Evolutionary conservation across 2,888 invertebrate genomes (phyloP).

Genomic region (Temnothorax unifasciatus): DNA sequence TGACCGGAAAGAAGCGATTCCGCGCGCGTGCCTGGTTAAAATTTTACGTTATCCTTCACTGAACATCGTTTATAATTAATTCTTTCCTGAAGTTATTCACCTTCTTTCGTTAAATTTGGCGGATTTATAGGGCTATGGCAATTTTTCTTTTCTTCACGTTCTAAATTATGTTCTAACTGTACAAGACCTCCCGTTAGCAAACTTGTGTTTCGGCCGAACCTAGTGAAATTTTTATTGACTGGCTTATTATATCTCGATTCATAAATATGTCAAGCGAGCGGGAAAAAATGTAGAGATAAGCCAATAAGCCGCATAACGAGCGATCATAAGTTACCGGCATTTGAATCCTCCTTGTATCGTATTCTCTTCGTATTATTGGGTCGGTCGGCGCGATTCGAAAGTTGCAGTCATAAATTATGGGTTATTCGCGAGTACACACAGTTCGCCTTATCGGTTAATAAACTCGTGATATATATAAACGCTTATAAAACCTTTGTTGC

Average conservation of each 20-base stretch:
- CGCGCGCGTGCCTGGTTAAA: neutral
- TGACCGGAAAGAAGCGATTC: neutral
- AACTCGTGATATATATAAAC: neutral
- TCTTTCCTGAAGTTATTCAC: neutral
- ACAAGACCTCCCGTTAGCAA: neutral
- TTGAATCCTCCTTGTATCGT: conserved; percentile 16
- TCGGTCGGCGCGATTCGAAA: conserved; percentile 30
- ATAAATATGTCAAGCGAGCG: conserved; percentile 8
- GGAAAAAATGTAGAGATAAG: conserved; percentile 1
- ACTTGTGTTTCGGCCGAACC: neutral
- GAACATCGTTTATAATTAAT: neutral
- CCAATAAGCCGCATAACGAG: neutral
- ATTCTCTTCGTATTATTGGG: neutral
- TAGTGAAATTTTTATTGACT: conserved; percentile 12
- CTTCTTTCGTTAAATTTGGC: conserved; percentile 10
- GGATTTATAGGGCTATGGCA: neutral
- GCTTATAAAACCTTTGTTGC: neutral
- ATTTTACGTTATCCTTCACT: neutral
- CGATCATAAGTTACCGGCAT: conserved; percentile 1
- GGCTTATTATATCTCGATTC: conserved; percentile 35
- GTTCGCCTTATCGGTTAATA: neutral
- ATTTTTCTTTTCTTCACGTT: neutral
- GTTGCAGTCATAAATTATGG: conserved; percentile 39
- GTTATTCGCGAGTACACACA: neutral
- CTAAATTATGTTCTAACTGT: conserved; percentile 8